These are phyloP conservation scores for Stictocephala bisonia DNA, from an alignment of 2,888 invertebrate species.

Conservation along the genomic window DNA sequence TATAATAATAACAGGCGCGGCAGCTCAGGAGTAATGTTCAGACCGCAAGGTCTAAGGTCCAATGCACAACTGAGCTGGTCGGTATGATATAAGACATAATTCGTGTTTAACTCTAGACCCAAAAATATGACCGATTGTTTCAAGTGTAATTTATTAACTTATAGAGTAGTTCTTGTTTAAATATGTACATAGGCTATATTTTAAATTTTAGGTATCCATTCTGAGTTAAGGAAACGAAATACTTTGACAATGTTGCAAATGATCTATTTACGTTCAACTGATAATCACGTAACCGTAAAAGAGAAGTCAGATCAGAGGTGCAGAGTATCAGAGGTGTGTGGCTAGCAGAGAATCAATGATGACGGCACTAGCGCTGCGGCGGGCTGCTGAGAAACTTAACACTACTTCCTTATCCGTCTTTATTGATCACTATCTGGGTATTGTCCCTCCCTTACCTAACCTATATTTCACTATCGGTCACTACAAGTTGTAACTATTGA, in stretches of 20 bases:
- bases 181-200: background rate
- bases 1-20: no score
- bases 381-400: slow-evolving; percentile 7
- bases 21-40: no score
- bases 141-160: no score
- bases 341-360: slow-evolving; percentile 25
- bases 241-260: background rate
- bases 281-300: background rate
- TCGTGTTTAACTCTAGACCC: no score
- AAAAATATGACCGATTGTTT: no score
- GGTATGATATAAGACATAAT: no score
- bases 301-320: background rate
- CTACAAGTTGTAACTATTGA: no score
- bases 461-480: slow-evolving; percentile 14
- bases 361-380: background rate
- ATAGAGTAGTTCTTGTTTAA: no score
- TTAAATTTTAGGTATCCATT: background rate
- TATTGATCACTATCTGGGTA: slow-evolving; percentile 33
- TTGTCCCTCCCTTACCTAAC: slow-evolving; percentile 12
- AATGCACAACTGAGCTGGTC: no score
- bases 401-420: slow-evolving; percentile 34
- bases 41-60: no score
- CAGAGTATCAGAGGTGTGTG: background rate
- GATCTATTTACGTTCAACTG: background rate
- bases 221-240: background rate